Evolutionary conservation across 2,113 vertebrate genomes (phyloP).

Genomic region (Brachyistius frenatus): DNA sequence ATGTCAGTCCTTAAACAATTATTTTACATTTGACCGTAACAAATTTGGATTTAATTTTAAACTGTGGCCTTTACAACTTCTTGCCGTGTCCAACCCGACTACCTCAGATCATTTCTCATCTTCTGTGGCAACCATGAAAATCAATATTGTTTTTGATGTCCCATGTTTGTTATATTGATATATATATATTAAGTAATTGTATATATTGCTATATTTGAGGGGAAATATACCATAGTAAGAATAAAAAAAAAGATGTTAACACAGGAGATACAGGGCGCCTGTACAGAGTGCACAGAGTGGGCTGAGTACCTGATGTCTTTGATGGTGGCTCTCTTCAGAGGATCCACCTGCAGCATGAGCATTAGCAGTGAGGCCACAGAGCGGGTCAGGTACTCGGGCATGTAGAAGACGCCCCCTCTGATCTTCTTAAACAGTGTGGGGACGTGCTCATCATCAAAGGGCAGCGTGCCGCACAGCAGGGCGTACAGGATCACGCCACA

Average conservation of each 20-base stretch:
- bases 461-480: slow-evolving; percentile 96
- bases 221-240: too few species aligned
- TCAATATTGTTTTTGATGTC: too few species aligned
- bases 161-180: too few species aligned
- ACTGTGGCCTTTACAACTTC: too few species aligned
- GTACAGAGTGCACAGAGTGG: not conserved
- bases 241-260: not conserved
- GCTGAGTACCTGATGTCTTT: slow-evolving; percentile 93
- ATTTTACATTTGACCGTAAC: not conserved
- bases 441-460: slow-evolving; percentile 97
- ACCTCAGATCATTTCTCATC: too few species aligned
- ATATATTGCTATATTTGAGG: too few species aligned
- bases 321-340: slow-evolving; percentile 96
- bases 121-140: too few species aligned
- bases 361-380: slow-evolving; percentile 93
- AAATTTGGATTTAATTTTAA: not conserved
- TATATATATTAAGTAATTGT: too few species aligned
- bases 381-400: slow-evolving; percentile 95
- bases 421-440: slow-evolving; percentile 99
- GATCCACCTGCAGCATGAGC: slow-evolving; percentile 98
- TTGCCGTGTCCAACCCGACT: not conserved
- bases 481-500: slow-evolving; percentile 97
- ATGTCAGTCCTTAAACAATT: not conserved
- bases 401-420: slow-evolving; percentile 98
- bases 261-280: not conserved